Evolutionary conservation across 2,797 vertebrate species (phyloP), one percentile per base, ranked within the genome.

Genomic region (Acipenser ruthenus): DNA sequence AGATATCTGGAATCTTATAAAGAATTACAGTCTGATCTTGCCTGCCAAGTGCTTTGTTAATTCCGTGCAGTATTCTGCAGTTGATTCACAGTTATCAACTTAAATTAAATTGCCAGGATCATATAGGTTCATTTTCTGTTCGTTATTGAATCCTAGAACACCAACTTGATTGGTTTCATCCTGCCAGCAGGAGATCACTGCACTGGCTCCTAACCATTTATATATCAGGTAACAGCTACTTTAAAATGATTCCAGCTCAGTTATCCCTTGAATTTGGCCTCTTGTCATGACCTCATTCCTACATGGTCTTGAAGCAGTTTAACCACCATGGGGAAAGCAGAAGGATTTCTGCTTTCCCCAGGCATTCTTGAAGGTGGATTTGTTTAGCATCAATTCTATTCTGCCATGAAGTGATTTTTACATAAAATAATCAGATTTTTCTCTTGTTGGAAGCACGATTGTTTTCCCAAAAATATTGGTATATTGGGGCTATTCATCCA

Each of bases 301-400:
- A 12, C 55, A 11, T n/a, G 10, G 55, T 13, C 55, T 7, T 58
- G 12, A 13, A 58, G 12, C 55, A n/a, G 55, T 11, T 11, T 3
- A 58, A 58, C 11, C 55, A 11, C 13, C 55, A 18, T 18, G 18
- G 18, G 18, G 18, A 18, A 18, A 18, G 18, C 18, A 18, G 13
- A 58, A 58, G 11, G 12, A 13, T 13, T 13, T 13, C 6, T n/a
- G 10, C 12, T 58, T 58, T 58, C 10, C 13, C 10, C 11, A 11
- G 55, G 55, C 55, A 12, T 11, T 58, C 13, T 58, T 58, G 12
- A 58, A 11, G 11, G 7, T n/a, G 12, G n/a, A 62, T 51, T 60
- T 47, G 9, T 13, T n/a, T 9, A 50, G 1, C 71, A 62, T 49
- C 50, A 75, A 69, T 8, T 6, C 73, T 64, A 72, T 37, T 37